phyloP scores from a whole-genome alignment of 2,113 vertebrate genomes.

The Scopus umbretta region DNA sequence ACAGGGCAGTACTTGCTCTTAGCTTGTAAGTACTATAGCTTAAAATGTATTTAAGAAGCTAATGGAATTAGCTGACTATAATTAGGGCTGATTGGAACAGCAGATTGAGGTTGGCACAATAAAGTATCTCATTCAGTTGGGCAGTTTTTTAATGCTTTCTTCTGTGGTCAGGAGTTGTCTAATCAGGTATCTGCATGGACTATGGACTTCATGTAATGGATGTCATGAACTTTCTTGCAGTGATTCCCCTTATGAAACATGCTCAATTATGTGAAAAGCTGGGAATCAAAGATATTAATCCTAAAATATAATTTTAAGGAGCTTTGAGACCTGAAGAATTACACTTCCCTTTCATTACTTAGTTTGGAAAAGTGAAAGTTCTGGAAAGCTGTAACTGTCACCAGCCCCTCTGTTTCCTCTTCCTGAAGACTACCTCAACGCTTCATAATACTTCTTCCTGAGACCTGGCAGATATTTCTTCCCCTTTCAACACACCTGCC shows the following conservation, averaged over 20 bases:
- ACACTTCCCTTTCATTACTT: neutral
- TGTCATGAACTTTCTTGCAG: neutral
- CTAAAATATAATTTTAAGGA: neutral
- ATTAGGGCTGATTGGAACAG: conserved; percentile 56
- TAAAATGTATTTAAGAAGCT: conserved; percentile 68
- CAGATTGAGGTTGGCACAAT: conserved; percentile 38
- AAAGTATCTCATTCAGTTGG: conserved; percentile 10
- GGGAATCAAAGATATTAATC: conserved; percentile 20
- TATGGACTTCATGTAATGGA: neutral
- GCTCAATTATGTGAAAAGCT: neutral
- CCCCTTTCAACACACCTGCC: neutral
- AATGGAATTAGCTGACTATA: conserved; percentile 68
- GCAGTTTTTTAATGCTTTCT: neutral
- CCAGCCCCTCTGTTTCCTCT: neutral
- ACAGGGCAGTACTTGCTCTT: neutral
- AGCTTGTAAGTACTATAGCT: conserved; percentile 30
- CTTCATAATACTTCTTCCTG: neutral
- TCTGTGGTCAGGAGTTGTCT: neutral
- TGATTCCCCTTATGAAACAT: neutral
- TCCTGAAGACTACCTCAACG: neutral
- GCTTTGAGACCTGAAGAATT: neutral
- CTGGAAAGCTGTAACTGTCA: neutral
- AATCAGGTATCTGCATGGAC: neutral
- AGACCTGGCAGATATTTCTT: neutral
- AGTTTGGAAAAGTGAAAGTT: neutral